A percentile compares a stretch with the other conserved stretches of the same genome.
These are phyloP conservation scores for Escarpia spicata DNA, from an alignment of 2,888 invertebrate genomes.

Conservation along the genomic window DNA sequence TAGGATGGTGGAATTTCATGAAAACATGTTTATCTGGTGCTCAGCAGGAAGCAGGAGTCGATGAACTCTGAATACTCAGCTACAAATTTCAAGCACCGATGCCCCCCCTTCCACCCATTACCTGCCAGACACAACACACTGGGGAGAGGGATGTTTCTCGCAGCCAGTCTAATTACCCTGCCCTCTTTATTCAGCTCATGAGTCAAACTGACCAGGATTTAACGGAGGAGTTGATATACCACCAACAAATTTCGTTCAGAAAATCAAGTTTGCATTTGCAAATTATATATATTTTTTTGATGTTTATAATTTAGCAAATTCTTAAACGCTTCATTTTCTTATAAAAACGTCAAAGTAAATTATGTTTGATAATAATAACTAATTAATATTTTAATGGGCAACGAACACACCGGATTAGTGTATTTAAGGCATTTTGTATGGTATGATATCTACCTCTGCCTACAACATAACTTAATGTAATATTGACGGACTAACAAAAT, in stretches of 20 bases:
- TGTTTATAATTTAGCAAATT: neutral
- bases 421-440: no score
- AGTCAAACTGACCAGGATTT: neutral
- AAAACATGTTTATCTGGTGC: neutral
- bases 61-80: neutral
- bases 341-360: no score
- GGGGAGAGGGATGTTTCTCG: neutral
- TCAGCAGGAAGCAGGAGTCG: neutral
- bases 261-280: neutral
- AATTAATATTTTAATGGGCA: no score
- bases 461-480: no score
- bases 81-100: neutral
- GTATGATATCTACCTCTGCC: no score
- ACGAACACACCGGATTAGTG: no score
- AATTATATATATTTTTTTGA: neutral
- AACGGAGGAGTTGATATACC: neutral
- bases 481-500: no score
- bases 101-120: neutral
- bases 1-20: neutral
- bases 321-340: no score
- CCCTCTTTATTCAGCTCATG: neutral
- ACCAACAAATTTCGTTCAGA: no score
- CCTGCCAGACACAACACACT: neutral
- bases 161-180: neutral
- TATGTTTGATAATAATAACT: no score